Evolutionary conservation across 1,140 invertebrate species (phyloP), one percentile per base, ranked within the genome.

Genomic region (Drosophila varians): DNA sequence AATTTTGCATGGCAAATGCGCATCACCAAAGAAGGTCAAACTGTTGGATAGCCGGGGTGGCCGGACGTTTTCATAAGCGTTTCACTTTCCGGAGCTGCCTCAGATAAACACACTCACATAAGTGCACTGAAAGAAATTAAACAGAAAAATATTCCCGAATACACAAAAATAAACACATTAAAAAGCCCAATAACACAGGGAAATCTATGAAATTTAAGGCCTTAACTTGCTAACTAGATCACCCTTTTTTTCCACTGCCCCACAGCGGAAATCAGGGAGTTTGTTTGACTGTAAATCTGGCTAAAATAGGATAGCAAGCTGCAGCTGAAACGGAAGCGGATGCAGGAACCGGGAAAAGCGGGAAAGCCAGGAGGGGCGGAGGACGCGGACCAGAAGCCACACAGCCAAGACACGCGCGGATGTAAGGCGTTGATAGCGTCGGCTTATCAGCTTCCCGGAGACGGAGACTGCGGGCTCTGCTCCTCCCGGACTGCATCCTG

Each of bases 71-170:
- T 69, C 76, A 86, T 80, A 87, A 86, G 62, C 80, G 69, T 80
- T 86, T 86, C 82, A 86, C 80, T 87, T 86, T 86, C 80, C 80
- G 80, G 72, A 65, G 78, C 56, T 46, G 75, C 53, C 65, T 26
- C 58, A 78, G 80, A 86, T 86, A 80, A 80, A 86, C 61, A 84
- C 36, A 69, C 16, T 57, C 62, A 51, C 25, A 45, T 12, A n/a
- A 14, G 14, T 18, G 7, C 45, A 43, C 55, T 6, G 21, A 11
- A 9, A 21, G 21, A 16, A 19, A 19, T 5, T 6, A 38, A 16
- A 38, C 2, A 6, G 9, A 16, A 14, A 38, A 4, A 6, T 1
- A 2, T 38, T 5, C 14, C 0, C 34, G 9, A 31, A 31, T 11
- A 31, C 8, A 38, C 2, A 2, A 38, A 16, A 14, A 14, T 14